phyloP scores from a whole-genome alignment of 2,113 vertebrate genomes.

The Toxotes jaculatrix region DNA sequence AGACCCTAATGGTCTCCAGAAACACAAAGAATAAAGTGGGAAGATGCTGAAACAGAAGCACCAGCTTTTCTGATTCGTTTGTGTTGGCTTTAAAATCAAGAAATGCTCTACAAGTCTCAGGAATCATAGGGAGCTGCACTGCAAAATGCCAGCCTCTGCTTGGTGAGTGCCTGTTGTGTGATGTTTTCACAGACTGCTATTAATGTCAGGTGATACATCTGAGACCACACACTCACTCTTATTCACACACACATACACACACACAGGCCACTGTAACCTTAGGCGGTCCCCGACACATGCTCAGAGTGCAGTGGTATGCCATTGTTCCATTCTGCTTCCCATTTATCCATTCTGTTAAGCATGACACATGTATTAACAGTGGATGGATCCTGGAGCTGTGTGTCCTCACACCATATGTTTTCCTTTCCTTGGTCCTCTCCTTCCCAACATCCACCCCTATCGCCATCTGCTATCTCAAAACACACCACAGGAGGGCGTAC shows the following conservation, averaged over 20 bases:
- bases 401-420: conserved; percentile 84
- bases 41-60: conserved; percentile 1
- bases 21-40: not conserved
- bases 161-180: conserved; percentile 31
- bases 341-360: conserved; percentile 86
- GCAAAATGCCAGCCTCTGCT: conserved; percentile 47
- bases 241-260: conserved; percentile 59
- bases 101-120: not conserved
- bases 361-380: conserved; percentile 85
- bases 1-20: not conserved
- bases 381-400: conserved; percentile 85
- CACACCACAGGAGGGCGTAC: conserved; percentile 74
- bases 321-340: conserved; percentile 80
- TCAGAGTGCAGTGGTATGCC: conserved; percentile 73
- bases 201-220: conserved; percentile 63
- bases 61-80: not conserved
- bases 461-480: conserved; percentile 47
- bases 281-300: conserved; percentile 72
- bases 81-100: not conserved
- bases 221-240: conserved; percentile 48
- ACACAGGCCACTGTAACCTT: conserved; percentile 61
- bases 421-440: conserved; percentile 72
- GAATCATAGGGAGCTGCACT: conserved; percentile 3
- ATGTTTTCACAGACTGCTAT: conserved; percentile 52
- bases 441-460: conserved; percentile 33